A percentile compares a stretch with the other conserved stretches of the same genome.
These are phyloP conservation scores for Danio kyathit DNA, from an alignment of 2,797 vertebrate species.

Conservation along the genomic window DNA sequence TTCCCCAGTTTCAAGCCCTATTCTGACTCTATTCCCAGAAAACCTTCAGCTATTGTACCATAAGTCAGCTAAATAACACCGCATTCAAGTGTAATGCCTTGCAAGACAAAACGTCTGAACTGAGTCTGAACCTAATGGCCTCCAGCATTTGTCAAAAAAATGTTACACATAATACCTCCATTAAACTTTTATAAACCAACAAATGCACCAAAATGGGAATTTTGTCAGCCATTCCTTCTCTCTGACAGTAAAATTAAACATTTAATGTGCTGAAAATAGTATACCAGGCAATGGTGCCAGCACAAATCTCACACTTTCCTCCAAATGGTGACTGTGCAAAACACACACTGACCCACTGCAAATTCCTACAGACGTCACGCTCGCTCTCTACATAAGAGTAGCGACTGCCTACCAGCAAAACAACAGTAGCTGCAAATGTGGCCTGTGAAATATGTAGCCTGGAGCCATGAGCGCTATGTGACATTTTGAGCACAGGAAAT, in stretches of 20 bases:
- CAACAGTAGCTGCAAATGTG: conserved; percentile 30
- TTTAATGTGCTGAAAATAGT: conserved; percentile 21
- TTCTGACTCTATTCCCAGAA: background rate
- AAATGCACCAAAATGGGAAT: background rate
- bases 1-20: background rate
- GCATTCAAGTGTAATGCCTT: background rate
- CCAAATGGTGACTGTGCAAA: background rate
- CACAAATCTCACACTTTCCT: conserved; percentile 42
- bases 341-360: conserved; percentile 6
- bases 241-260: conserved; percentile 36
- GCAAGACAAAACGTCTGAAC: conserved; percentile 23
- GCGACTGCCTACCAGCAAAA: conserved; percentile 39
- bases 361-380: conserved; percentile 32
- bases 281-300: conserved; percentile 34
- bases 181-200: conserved; percentile 40
- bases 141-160: conserved; percentile 24
- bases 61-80: background rate
- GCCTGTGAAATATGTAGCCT: conserved; percentile 33
- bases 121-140: background rate
- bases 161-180: conserved; percentile 8
- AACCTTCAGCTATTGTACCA: background rate
- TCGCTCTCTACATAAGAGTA: conserved; percentile 10
- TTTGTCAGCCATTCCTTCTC: conserved; percentile 25
- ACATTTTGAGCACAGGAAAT: conserved; percentile 37
- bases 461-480: conserved; percentile 14